A percentile compares a stretch with the other conserved stretches of the same genome.
Conservation (phyloP, 2,113 vertebrate species). For the Oreochromis spilurus region DNA sequence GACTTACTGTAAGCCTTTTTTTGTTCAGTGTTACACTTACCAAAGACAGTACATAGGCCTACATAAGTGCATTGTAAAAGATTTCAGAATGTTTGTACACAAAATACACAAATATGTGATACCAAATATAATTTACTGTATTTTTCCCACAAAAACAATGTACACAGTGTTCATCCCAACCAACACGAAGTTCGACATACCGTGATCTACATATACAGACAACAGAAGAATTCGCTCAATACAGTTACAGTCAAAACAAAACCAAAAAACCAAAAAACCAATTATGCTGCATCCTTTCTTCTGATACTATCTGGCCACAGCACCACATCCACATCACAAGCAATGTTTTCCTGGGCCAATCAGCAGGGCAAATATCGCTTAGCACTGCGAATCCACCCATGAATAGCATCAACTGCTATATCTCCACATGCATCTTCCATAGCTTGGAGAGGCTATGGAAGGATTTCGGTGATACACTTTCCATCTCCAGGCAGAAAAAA, state of each 20-base stretch:
- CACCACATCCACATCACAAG: not conserved
- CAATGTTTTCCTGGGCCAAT: accelerated
- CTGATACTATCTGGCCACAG: not conserved
- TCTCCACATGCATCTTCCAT: not conserved
- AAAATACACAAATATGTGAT: not conserved
- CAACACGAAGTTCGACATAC: not conserved
- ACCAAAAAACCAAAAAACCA: not conserved
- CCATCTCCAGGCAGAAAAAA: not conserved
- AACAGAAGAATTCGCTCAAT: not conserved
- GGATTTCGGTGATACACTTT: not conserved
- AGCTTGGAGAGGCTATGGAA: not conserved
- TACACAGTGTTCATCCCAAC: not conserved
- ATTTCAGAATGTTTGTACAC: not conserved
- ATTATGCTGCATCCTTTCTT: not conserved
- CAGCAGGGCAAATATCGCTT: not conserved
- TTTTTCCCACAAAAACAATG: not conserved
- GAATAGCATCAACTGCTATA: not conserved
- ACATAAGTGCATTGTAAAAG: not conserved
- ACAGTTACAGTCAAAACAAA: not conserved
- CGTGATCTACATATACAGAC: not conserved
- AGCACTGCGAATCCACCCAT: not conserved
- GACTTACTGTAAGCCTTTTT: too few species aligned
- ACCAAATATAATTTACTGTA: not conserved
- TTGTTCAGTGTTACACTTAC: too few species aligned
- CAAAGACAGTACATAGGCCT: too few species aligned